Evolutionary conservation across 2,888 invertebrate species (phyloP), one percentile per base, ranked within the genome.

Genomic region (Ormyrus pomaceus): DNA sequence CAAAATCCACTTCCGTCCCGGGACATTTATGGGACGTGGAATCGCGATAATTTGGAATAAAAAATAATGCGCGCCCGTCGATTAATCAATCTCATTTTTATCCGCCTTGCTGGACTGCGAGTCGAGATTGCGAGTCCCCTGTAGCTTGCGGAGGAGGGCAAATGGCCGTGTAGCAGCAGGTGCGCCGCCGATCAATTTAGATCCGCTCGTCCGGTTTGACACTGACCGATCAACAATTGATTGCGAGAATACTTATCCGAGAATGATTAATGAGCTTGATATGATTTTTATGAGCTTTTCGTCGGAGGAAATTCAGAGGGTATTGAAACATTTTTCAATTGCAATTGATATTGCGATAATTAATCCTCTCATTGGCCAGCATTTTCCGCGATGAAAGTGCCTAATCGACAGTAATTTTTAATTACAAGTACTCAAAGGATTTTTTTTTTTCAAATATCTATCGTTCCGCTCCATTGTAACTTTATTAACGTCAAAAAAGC

Each of bases 181-280:
- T 74, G 80, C 66, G 80, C 71, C 58, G 61, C 70, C 50, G 69
- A 70, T 70, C 64, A 70, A 65, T 75, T 75, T 66, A n/a, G 51
- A 74, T 70, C 68, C 68, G 58, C 48, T 13, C 68, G 53, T 13
- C 11, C 50, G 55, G 56, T 55, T 55, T 70, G 69, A 62, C 69
- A 62, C 48, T 69, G 55, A 62, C 64, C 46, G 46, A 64, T 77
- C 72, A 50, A 56, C 56, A 50, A 80, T 75, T 66, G 62, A 80
- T 80, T 61, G 71, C 66, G 6, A 8, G 10, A 66, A 72, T 53
- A 68, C 65, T 80, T 80, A 75, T 56, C 53, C 9, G 34, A 11
- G 45, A 53, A 46, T 75, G 79, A 79, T 79, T 79, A 79, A 75
- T 69, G 79, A 70, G 64, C 45, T 34, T 70, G 11, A 59, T 69